Evolutionary conservation across 2,888 invertebrate genomes (phyloP).

Genomic region (Drosophila nr. perissopoda): DNA sequence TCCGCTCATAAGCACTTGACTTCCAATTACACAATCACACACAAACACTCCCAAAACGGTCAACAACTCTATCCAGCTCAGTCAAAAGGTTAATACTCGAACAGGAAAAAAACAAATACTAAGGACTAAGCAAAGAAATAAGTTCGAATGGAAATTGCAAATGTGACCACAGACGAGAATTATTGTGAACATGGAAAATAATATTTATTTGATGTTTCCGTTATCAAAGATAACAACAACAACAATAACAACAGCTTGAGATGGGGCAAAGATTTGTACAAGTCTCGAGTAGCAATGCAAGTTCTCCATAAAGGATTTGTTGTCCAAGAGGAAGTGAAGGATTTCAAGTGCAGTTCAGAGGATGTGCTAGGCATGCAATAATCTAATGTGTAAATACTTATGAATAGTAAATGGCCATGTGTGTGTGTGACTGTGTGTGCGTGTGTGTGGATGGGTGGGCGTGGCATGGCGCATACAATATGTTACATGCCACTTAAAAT

Average conservation of each 20-base stretch:
- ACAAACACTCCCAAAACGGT: slow-evolving; percentile 19
- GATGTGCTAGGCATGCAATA: slow-evolving; percentile 77
- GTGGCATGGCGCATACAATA: slow-evolving; percentile 54
- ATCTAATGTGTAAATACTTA: slow-evolving; percentile 78
- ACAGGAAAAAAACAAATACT: slow-evolving; percentile 8
- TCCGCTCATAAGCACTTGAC: slow-evolving; percentile 42
- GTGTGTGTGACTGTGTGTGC: not conserved
- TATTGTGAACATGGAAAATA: slow-evolving; percentile 52
- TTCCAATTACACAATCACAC: slow-evolving; percentile 24
- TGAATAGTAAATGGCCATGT: slow-evolving; percentile 61
- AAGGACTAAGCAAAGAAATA: slow-evolving; percentile 31
- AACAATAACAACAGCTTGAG: slow-evolving; percentile 14
- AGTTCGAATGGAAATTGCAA: slow-evolving; percentile 29
- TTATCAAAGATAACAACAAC: slow-evolving; percentile 37
- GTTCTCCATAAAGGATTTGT: not conserved
- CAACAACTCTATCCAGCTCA: slow-evolving; percentile 27
- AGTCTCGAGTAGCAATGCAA: slow-evolving; percentile 58
- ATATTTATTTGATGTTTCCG: slow-evolving; percentile 79
- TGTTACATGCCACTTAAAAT: slow-evolving; percentile 68
- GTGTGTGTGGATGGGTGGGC: slow-evolving; percentile 1
- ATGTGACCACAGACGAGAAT: slow-evolving; percentile 21
- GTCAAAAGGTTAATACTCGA: slow-evolving; percentile 29
- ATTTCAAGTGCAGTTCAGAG: slow-evolving; percentile 39
- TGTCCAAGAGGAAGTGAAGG: slow-evolving; percentile 9
- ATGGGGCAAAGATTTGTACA: slow-evolving; percentile 51